These are phyloP conservation scores for Orgyia antiqua DNA, from an alignment of 2,888 invertebrate species.

Conservation along the genomic window DNA sequence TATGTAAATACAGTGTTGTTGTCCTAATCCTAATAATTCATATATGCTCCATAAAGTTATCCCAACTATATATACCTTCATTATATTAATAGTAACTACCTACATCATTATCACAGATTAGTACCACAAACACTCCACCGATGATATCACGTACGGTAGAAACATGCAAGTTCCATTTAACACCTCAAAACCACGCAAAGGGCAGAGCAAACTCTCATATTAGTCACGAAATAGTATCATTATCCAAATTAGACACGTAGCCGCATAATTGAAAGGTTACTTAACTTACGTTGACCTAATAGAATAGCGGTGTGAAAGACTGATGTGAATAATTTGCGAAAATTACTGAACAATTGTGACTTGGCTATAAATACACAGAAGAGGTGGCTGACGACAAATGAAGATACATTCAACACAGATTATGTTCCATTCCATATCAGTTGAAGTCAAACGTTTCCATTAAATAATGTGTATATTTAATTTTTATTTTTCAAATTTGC, in stretches of 20 bases:
- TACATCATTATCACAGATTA: too few species aligned
- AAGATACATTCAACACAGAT: slow-evolving; percentile 26
- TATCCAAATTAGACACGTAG: slow-evolving; percentile 50
- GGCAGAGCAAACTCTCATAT: slow-evolving; percentile 46
- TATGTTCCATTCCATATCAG: slow-evolving; percentile 5
- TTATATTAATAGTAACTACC: too few species aligned
- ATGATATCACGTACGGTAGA: too few species aligned
- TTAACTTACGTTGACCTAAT: slow-evolving; percentile 18
- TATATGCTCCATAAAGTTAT: too few species aligned
- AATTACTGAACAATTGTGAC: slow-evolving; percentile 36
- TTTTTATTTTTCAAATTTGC: too few species aligned
- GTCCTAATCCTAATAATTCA: too few species aligned
- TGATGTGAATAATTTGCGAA: slow-evolving; percentile 38
- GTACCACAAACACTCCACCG: too few species aligned
- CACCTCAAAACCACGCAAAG: too few species aligned
- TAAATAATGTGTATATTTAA: too few species aligned
- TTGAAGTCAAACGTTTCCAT: slow-evolving; percentile 7
- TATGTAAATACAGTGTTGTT: too few species aligned
- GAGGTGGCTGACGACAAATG: slow-evolving; percentile 18
- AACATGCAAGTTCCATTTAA: too few species aligned
- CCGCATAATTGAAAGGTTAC: slow-evolving; percentile 39
- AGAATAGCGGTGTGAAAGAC: slow-evolving; percentile 28
- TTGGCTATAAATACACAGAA: slow-evolving; percentile 29
- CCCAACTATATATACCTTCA: too few species aligned
- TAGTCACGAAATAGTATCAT: slow-evolving; percentile 52